phyloP scores from a whole-genome alignment of 1,140 invertebrate species.

The Papilio dardanus region DNA sequence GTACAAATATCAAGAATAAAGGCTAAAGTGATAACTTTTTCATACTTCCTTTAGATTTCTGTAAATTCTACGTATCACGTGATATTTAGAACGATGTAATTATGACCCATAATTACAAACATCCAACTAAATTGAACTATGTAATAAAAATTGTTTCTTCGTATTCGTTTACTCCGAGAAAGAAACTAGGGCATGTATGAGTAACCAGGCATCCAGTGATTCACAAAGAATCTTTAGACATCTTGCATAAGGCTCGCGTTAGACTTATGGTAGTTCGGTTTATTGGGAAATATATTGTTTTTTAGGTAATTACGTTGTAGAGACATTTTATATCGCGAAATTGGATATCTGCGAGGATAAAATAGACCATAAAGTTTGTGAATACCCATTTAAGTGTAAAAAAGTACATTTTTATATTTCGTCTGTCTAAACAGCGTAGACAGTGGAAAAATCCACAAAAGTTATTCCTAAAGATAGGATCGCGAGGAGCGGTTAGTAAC shows the following conservation, averaged over 20 bases:
- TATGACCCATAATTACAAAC: neutral
- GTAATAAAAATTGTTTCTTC: constrained; percentile 29
- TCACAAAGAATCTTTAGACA: neutral
- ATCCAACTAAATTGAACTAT: constrained; percentile 16
- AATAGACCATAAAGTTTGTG: neutral
- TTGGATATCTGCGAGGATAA: neutral
- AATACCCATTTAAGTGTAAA: neutral
- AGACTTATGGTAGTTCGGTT: neutral
- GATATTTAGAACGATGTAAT: neutral
- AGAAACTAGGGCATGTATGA: constrained; percentile 26
- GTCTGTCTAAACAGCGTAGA: too few relatives aligned
- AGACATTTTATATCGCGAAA: neutral
- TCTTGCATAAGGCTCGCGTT: neutral
- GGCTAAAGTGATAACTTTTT: neutral
- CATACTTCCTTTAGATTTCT: neutral
- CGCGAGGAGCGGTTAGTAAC: neutral
- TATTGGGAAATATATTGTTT: too few relatives aligned
- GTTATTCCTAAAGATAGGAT: neutral
- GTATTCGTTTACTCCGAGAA: constrained; percentile 7
- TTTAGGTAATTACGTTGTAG: too few relatives aligned
- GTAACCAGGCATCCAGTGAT: constrained; percentile 6
- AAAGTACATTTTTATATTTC: neutral
- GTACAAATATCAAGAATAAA: neutral
- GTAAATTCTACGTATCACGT: neutral
- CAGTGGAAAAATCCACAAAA: neutral